Evolutionary conservation across 92 coral and sea anemone genomes (phyloP), one percentile per base, ranked within the genome.

Genomic region (Meandrina meandrites): DNA sequence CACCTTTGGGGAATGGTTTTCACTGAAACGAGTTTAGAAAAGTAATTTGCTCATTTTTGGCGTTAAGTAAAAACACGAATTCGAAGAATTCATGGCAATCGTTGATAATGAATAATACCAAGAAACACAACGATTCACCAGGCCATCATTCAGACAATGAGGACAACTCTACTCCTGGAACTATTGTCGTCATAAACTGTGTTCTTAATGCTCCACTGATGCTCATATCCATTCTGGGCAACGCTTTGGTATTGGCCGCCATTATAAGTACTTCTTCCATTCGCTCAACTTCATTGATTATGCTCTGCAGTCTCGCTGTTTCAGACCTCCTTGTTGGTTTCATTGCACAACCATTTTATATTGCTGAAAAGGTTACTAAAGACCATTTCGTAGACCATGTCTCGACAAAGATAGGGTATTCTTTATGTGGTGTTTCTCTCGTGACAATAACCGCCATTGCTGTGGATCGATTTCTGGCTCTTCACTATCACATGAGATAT

Each of bases 401-500:
- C n/a, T n/a, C n/a, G n/a, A n/a, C n/a, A n/a, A 40, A 40, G 45
- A 50, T 50, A 9, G 54, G 54, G 54, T 50, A 3, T 50, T 50
- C 54, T 50, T 50, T 50, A 50, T 50, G 54, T 50, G 54, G 54
- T 3, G 8, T 50, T 50, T 50, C 84, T 6, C 11, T 80, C 35
- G n/a, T 24, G 8, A 45, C 66, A 24, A 60, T 80, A 80, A 80
- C 84, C 0, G 62, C 81, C 6, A 37, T 62, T 28, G 42, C 58
- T 30, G 82, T 85, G 56, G 88, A 85, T 18, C 34, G 83, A 24
- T 76, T n/a, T 36, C 1, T 84, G 8, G 73, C 81, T 0, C 68
- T 84, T 12, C 72, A 53, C 27, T 76, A 40, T 64, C 88, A 85
- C 45, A 8, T 85, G 82, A 35, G 83, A 76, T 85, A 85, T n/a